phyloP scores from a whole-genome alignment of 1,140 invertebrate species.

The Nephila pilipes region DNA sequence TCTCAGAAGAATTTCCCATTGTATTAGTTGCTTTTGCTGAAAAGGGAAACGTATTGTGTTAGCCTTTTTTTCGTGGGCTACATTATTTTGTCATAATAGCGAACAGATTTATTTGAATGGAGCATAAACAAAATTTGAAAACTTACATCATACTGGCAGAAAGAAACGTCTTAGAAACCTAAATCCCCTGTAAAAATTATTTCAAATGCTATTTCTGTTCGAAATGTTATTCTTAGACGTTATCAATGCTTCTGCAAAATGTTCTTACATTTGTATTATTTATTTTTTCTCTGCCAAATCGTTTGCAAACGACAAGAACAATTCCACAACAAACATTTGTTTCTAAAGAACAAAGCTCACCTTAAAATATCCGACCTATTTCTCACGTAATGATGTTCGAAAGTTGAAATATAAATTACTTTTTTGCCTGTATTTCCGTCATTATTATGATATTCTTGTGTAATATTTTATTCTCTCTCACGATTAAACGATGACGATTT shows the following conservation, averaged over 20 bases:
- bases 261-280: not conserved
- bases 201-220: too few species aligned
- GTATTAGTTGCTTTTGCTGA: too few species aligned
- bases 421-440: not conserved
- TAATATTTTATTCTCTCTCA: not conserved
- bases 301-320: not conserved
- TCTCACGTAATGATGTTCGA: not conserved
- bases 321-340: not conserved
- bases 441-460: not conserved
- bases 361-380: constrained; percentile 33
- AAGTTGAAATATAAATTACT: not conserved
- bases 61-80: too few species aligned
- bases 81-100: too few species aligned
- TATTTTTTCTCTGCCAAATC: not conserved
- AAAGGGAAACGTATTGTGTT: too few species aligned
- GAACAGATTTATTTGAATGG: too few species aligned
- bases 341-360: not conserved
- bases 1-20: too few species aligned
- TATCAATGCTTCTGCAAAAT: not conserved
- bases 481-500: not conserved
- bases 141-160: too few species aligned
- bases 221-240: too few species aligned
- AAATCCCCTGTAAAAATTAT: too few species aligned
- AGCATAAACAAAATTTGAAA: too few species aligned
- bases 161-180: too few species aligned